These are phyloP conservation scores for Marmota monax DNA, from an alignment of 2,113 vertebrate genomes.

Conservation along the genomic window DNA sequence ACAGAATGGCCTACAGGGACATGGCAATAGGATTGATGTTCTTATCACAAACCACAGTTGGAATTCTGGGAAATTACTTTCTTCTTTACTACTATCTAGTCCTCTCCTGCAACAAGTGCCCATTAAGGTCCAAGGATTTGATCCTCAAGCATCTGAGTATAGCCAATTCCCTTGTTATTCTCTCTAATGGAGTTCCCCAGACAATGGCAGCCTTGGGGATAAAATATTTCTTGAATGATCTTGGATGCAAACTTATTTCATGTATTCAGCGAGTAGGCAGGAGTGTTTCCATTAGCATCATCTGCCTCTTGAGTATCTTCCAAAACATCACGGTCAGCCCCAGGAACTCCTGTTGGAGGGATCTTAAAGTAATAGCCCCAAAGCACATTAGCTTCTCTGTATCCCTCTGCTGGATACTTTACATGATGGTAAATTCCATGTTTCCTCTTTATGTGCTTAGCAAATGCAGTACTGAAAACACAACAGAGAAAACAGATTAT, in stretches of 20 bases:
- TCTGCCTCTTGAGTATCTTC: background rate
- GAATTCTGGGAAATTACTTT: background rate
- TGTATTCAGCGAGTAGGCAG: background rate
- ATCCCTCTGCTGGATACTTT: background rate
- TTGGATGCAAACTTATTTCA: background rate
- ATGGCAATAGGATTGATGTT: background rate
- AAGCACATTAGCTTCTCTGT: too few relatives aligned
- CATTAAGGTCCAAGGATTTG: background rate
- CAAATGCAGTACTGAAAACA: background rate
- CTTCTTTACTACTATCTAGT: background rate
- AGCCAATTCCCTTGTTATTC: background rate
- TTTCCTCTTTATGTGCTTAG: background rate
- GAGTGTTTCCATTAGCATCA: background rate
- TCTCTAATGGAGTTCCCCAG: background rate
- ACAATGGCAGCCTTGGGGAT: background rate
- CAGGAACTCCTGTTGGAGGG: background rate
- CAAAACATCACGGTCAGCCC: background rate
- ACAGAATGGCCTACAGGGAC: background rate
- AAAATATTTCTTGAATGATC: background rate
- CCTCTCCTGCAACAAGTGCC: rapidly evolving
- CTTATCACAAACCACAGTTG: background rate
- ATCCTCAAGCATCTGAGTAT: background rate
- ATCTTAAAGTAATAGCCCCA: background rate
- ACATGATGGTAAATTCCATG: background rate
- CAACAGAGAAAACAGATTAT: background rate